Evolutionary conservation across 2,797 vertebrate species (phyloP).

Genomic region (Acanthornis magna): DNA sequence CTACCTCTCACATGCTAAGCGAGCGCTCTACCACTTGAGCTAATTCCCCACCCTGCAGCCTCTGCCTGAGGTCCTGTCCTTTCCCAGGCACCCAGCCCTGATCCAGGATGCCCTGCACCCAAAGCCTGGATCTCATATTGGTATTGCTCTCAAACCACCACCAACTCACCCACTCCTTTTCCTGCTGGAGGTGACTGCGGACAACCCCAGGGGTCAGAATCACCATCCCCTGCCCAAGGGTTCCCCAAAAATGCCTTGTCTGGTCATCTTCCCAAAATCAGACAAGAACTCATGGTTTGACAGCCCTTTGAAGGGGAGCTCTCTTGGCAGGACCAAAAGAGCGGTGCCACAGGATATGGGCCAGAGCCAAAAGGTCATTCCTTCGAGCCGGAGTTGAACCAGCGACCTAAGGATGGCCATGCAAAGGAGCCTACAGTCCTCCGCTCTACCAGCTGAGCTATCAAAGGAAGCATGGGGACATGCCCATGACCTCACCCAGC

Average conservation of each 20-base stretch:
- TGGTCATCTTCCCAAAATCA: no score
- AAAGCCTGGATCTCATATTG: neutral
- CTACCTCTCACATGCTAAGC: constrained; percentile 70
- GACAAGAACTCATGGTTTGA: no score
- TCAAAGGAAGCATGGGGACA: constrained; percentile 73
- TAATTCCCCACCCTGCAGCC: neutral
- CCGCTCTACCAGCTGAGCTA: constrained; percentile 94
- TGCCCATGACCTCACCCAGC: neutral
- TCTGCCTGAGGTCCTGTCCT: neutral
- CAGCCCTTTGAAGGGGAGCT: no score
- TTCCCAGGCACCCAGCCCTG: neutral
- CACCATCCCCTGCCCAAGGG: neutral
- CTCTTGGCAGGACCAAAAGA: neutral
- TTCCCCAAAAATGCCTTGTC: no score
- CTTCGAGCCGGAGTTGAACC: constrained; percentile 13
- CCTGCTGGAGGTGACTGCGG: neutral
- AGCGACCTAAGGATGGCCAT: neutral
- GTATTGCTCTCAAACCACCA: neutral
- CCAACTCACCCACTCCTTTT: neutral
- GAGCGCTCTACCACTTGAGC: constrained; percentile 40
- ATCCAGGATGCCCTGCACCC: neutral
- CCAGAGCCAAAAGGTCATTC: neutral
- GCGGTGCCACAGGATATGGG: neutral
- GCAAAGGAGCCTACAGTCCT: constrained; percentile 82
- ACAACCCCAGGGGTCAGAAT: no score